Conservation (phyloP, 2,888 invertebrate species). For the Platycheirus rosarum region DNA sequence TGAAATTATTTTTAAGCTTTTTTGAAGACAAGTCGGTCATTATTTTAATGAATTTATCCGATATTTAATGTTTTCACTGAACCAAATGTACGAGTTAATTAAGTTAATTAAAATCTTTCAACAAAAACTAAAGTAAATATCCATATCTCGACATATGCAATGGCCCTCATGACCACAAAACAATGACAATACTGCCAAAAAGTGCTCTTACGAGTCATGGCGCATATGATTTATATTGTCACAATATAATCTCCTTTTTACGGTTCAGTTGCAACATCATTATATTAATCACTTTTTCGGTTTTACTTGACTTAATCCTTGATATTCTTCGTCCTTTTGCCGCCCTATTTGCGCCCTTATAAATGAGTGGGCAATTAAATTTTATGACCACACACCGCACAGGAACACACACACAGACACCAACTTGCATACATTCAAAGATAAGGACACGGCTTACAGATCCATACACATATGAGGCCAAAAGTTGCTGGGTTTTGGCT, state of each 20-base stretch:
- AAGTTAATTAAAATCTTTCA: too few relatives aligned
- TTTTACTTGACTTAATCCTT: conserved; percentile 61
- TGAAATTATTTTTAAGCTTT: too few relatives aligned
- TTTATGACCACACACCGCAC: conserved; percentile 47
- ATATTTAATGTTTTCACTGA: too few relatives aligned
- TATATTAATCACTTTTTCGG: conserved; percentile 69
- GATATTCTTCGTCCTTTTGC: conserved; percentile 12
- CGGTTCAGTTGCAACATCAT: conserved; percentile 69
- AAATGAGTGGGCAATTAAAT: conserved; percentile 68
- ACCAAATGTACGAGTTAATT: too few relatives aligned
- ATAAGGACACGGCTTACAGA: conserved; percentile 3
- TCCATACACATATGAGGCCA: conserved; percentile 43
- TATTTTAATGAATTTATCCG: too few relatives aligned
- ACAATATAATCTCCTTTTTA: conserved; percentile 66
- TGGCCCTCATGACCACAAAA: too few relatives aligned
- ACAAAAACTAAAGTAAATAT: too few relatives aligned
- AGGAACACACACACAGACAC: not conserved
- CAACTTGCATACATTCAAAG: not conserved
- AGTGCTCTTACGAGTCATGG: too few relatives aligned
- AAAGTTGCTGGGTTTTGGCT: conserved; percentile 46
- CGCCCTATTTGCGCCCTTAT: conserved; percentile 31
- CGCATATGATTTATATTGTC: conserved; percentile 57
- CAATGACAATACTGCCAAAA: too few relatives aligned
- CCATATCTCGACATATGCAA: too few relatives aligned
- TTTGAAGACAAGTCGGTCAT: too few relatives aligned